Evolutionary conservation across 2,797 vertebrate species (phyloP), one percentile per base, ranked within the genome.

Genomic region (Knipowitschia caucasica): DNA sequence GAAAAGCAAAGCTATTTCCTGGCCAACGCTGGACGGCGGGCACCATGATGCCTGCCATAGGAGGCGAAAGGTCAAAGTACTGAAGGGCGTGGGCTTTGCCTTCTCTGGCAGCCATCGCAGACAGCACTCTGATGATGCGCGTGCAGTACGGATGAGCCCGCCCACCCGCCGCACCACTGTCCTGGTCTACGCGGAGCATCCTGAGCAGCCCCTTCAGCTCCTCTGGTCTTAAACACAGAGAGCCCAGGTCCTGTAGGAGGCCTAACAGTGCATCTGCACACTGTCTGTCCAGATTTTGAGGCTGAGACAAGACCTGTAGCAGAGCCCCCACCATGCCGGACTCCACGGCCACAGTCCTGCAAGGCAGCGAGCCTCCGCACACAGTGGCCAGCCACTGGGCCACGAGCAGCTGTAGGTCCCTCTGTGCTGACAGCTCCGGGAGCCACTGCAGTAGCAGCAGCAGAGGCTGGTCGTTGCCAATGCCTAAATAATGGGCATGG

Each of bases 21-120:
- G 93, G 93, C 97, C 97, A 99, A 33, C 93, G 94, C 39, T 95
- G 94, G 55, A 99, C 65, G 1, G 93, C 68, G 0, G 96, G 96
- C 46, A 99, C 95, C 94, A 96, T 98, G 53, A 99, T 94, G 21
- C 97, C 97, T 0, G 97, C 94, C 96, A 99, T 98, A 11, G 94
- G 90, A 0, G 93, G 96, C 0, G 88, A 92, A 56, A 99, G 90
- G 68, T 99, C 95, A 9, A 99, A 99, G 84, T 96, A 94, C 81
- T 92, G 91, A 59, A 98, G 74, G 0, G 95, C 93, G 1, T 93
- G 90, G 9, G 85, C 74, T 0, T 87, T 83, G 2, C 91, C 91
- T 23, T 90, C 90, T 0, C 82, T 86, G 47, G 90, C 88, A 0
- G 94, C 94, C 92, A 95, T 96, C 51, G 94, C 91, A 0, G 93